Conservation (phyloP, 2,797 vertebrate species). For the Pipistrellus nathusii region DNA sequence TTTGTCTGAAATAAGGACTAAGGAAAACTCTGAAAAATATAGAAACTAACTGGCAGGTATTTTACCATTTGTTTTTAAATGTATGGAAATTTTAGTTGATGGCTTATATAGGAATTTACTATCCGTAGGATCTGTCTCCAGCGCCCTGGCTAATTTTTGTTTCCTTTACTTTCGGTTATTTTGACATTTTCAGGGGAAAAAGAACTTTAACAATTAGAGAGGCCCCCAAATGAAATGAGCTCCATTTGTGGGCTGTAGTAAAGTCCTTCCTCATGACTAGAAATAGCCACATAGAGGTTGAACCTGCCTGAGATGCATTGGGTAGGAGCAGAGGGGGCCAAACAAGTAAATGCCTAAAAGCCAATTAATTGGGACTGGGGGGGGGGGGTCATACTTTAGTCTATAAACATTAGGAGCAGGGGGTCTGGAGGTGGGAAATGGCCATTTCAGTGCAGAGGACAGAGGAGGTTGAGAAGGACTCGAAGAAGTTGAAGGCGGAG, state of each 20-base stretch:
- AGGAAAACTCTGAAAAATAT: conserved; percentile 6
- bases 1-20: conserved; percentile 4
- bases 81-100: background rate
- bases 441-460: background rate
- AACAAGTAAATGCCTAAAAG: background rate
- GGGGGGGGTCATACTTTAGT: background rate
- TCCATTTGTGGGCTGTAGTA: background rate
- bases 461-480: background rate
- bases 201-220: background rate
- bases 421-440: background rate
- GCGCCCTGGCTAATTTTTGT: background rate
- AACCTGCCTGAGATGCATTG: background rate
- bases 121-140: background rate
- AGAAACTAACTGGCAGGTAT: background rate
- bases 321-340: background rate
- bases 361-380: background rate
- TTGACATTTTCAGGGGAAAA: background rate
- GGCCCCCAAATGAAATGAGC: background rate
- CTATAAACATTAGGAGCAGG: background rate
- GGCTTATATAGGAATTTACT: background rate
- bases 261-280: background rate
- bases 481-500: background rate
- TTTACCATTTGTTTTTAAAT: conserved; percentile 42
- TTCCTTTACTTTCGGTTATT: background rate
- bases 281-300: background rate